A percentile compares a stretch with the other conserved stretches of the same genome.
Conservation (phyloP, 53 echinoderm and acorn worm genomes). For the Temnopleurus reevesii region DNA sequence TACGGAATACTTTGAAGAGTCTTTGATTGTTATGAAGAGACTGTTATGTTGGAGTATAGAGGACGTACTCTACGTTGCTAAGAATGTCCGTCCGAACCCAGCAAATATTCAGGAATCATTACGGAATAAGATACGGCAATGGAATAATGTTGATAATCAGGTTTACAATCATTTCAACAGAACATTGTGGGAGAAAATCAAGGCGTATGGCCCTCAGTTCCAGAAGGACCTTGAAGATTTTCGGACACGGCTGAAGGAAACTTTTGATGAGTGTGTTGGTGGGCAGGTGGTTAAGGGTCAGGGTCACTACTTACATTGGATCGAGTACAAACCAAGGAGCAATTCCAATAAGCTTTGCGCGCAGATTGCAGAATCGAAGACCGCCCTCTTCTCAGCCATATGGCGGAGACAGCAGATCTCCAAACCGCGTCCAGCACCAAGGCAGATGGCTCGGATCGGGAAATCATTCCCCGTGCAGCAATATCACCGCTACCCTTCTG, state of each 20-base stretch:
- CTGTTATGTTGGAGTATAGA: constrained; percentile 70
- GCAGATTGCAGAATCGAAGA: constrained; percentile 60
- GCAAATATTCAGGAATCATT: constrained; percentile 37
- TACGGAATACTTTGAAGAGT: constrained; percentile 87
- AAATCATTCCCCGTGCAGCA: background rate
- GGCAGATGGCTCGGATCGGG: background rate
- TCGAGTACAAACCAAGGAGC: constrained; percentile 58
- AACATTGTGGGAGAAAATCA: constrained; percentile 74
- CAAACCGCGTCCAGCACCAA: background rate
- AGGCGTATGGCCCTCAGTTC: constrained; percentile 72
- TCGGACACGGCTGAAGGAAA: constrained; percentile 54
- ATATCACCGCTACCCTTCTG: constrained; percentile 5
- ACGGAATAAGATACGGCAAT: constrained; percentile 64
- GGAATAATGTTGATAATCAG: constrained; percentile 71
- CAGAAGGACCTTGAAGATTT: constrained; percentile 63
- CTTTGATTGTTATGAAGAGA: constrained; percentile 71
- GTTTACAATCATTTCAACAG: constrained; percentile 76
- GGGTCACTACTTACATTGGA: constrained; percentile 64
- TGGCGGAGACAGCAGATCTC: constrained; percentile 26
- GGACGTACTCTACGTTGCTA: constrained; percentile 78
- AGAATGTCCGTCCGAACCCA: constrained; percentile 69
- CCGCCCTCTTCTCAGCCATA: constrained; percentile 16
- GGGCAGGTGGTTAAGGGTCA: constrained; percentile 52
- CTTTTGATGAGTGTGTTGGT: constrained; percentile 65
- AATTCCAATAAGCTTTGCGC: constrained; percentile 37